Conservation (phyloP, 1,140 invertebrate genomes). For the Maniola jurtina region DNA sequence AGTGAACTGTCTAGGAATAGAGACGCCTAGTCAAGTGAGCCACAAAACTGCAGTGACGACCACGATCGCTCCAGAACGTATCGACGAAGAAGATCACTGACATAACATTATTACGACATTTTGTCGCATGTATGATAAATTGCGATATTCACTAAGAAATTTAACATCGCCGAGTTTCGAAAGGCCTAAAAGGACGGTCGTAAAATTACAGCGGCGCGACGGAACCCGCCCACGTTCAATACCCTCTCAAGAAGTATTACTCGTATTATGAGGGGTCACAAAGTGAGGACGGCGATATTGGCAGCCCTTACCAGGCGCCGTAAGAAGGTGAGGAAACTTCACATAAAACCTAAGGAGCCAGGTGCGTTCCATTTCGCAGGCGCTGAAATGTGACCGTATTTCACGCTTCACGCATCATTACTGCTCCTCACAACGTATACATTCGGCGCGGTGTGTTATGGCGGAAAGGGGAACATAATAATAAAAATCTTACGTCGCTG, state of each 20-base stretch:
- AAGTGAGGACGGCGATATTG: slow-evolving; percentile 73
- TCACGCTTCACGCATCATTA: slow-evolving; percentile 70
- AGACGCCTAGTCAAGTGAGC: too few relatives aligned
- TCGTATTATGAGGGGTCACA: slow-evolving; percentile 75
- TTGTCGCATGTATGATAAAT: not conserved
- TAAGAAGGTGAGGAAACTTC: slow-evolving; percentile 16
- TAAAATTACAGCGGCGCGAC: slow-evolving; percentile 62
- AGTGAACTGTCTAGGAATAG: too few relatives aligned
- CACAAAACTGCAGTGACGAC: too few relatives aligned
- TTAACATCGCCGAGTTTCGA: not conserved
- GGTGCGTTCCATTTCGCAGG: slow-evolving; percentile 72
- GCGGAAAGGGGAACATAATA: slow-evolving; percentile 65
- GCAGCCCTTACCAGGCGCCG: slow-evolving; percentile 61
- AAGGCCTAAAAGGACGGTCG: slow-evolving; percentile 35
- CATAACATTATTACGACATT: too few relatives aligned
- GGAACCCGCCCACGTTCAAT: slow-evolving; percentile 53
- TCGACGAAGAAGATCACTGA: too few relatives aligned
- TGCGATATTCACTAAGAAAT: not conserved
- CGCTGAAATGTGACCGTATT: slow-evolving; percentile 69
- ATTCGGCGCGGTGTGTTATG: slow-evolving; percentile 41
- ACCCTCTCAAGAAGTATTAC: slow-evolving; percentile 74
- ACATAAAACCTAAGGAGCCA: slow-evolving; percentile 54
- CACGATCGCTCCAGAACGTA: too few relatives aligned
- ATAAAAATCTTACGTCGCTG: slow-evolving; percentile 62
- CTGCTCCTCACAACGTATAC: slow-evolving; percentile 57